Evolutionary conservation across 2,888 invertebrate genomes (phyloP).

Genomic region (Acronicta leporina): DNA sequence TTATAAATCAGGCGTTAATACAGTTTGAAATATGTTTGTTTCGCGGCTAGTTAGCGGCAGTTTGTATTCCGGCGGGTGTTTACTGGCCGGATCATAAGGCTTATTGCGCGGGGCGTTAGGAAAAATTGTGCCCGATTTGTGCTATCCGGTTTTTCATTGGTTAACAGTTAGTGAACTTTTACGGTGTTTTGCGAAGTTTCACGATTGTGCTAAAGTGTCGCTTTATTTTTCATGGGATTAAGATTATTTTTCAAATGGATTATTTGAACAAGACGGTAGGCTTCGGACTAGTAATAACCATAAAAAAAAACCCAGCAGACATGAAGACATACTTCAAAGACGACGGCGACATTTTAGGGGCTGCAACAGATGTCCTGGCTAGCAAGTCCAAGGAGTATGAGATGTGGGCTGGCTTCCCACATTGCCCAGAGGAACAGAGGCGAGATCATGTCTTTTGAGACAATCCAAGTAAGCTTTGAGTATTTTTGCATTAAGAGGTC

Average conservation of each 20-base stretch:
- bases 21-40: slow-evolving; percentile 77
- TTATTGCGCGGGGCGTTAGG: slow-evolving; percentile 61
- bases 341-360: no score
- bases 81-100: slow-evolving; percentile 50
- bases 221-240: background rate
- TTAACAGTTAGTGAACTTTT: slow-evolving; percentile 33
- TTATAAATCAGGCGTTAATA: slow-evolving; percentile 79
- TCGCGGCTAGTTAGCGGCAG: slow-evolving; percentile 72
- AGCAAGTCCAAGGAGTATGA: no score
- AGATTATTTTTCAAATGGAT: no score
- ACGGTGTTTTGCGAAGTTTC: slow-evolving; percentile 21
- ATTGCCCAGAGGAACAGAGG: no score
- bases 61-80: slow-evolving; percentile 73
- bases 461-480: no score
- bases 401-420: no score
- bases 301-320: no score
- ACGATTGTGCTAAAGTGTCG: slow-evolving; percentile 17
- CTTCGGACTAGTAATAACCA: no score
- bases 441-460: no score
- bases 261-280: background rate
- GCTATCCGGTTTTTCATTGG: slow-evolving; percentile 36
- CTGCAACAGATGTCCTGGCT: no score
- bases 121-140: slow-evolving; percentile 59
- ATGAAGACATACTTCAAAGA: no score
- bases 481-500: no score